Percentiles rank a stretch among this genome's conserved stretches.
Conservation (phyloP, 2,113 vertebrate genomes). For the Stegostoma tigrinum region DNA sequence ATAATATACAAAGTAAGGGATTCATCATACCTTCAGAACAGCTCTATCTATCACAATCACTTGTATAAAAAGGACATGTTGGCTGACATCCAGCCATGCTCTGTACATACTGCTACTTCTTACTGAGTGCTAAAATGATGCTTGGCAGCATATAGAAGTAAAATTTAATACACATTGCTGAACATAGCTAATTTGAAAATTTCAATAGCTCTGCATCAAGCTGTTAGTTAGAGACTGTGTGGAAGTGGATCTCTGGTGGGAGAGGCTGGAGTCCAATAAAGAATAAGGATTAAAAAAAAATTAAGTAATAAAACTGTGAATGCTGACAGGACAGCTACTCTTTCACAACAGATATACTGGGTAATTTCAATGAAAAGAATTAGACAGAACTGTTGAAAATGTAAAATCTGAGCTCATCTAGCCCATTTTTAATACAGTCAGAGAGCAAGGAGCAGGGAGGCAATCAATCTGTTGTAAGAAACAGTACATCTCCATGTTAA, state of each 20-base stretch:
- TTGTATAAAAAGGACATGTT: not conserved
- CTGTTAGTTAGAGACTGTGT: constrained; percentile 6
- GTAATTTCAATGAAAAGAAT: not conserved
- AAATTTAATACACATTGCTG: constrained; percentile 3
- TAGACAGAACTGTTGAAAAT: not conserved
- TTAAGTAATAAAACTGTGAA: not conserved
- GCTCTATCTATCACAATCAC: not conserved
- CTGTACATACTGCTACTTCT: constrained; percentile 2
- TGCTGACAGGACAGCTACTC: not conserved
- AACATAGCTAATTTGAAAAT: constrained; percentile 26
- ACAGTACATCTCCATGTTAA: not conserved
- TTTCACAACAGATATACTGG: not conserved
- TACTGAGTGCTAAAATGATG: constrained; percentile 30
- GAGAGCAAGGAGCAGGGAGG: not conserved
- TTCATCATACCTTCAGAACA: not conserved
- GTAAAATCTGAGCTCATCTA: not conserved
- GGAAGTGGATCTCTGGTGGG: not conserved
- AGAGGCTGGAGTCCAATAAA: not conserved
- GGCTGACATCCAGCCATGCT: not conserved
- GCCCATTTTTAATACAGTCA: not conserved
- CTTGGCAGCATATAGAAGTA: constrained; percentile 24
- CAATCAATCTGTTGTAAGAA: not conserved
- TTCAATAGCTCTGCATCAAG: not conserved
- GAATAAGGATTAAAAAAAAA: not conserved
- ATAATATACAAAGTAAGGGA: not conserved